phyloP scores from a whole-genome alignment of 37 sponge, comb jelly and placozoan species.

The Geodia barretti region DNA sequence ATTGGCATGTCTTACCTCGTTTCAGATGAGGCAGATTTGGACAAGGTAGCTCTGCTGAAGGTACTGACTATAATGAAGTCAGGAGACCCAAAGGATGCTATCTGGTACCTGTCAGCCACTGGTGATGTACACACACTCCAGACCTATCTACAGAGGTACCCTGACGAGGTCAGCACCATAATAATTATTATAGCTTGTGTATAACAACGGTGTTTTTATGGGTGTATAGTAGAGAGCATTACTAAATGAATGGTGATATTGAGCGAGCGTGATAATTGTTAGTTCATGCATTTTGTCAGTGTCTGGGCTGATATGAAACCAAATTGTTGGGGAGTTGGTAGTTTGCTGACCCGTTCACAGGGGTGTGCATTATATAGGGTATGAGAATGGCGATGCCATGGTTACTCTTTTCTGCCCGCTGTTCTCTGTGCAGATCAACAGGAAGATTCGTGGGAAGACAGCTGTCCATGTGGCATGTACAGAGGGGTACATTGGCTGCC shows the following conservation, averaged over 20 bases:
- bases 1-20: too few relatives aligned
- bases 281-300: too few relatives aligned
- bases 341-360: too few relatives aligned
- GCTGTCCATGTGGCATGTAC: conserved; percentile 63
- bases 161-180: conserved; percentile 26
- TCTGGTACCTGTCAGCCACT: conserved; percentile 1
- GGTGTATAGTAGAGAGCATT: too few relatives aligned
- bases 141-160: conserved; percentile 6
- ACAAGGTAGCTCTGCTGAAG: not conserved
- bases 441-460: conserved; percentile 39
- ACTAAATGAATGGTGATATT: too few relatives aligned
- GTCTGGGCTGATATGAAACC: too few relatives aligned
- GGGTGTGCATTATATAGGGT: too few relatives aligned
- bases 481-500: conserved; percentile 19
- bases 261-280: too few relatives aligned
- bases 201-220: too few relatives aligned
- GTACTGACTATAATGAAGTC: not conserved
- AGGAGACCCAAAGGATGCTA: not conserved
- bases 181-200: too few relatives aligned
- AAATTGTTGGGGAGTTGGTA: too few relatives aligned
- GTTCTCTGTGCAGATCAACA: conserved; percentile 40
- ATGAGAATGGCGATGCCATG: too few relatives aligned
- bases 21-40: not conserved
- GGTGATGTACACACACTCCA: conserved; percentile 13
- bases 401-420: not conserved